These are phyloP conservation scores for Drosophila erecta DNA, from an alignment of 1,140 invertebrate genomes.

Conservation along the genomic window DNA sequence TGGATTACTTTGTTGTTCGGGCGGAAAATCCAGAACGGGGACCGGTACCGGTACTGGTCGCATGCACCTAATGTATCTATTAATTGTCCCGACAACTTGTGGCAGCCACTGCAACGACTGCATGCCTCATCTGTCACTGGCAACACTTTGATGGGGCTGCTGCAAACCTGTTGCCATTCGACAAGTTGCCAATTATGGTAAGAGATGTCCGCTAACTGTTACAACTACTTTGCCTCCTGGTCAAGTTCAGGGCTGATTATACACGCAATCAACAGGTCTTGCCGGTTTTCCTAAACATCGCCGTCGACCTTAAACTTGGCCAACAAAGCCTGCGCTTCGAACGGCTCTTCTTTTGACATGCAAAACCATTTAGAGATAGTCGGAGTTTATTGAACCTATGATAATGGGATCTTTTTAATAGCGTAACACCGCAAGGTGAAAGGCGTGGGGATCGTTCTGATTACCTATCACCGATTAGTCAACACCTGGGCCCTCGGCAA, in stretches of 20 bases:
- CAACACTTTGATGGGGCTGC: conserved; percentile 54
- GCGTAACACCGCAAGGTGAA: conserved; percentile 55
- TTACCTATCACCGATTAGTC: conserved; percentile 58
- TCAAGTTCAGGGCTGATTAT: conserved; percentile 76
- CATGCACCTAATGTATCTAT: conserved; percentile 69
- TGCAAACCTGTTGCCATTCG: conserved; percentile 53
- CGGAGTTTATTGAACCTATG: conserved; percentile 66
- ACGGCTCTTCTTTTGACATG: conserved; percentile 65
- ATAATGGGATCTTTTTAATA: conserved; percentile 27
- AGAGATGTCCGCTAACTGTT: conserved; percentile 78
- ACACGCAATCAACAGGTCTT: conserved; percentile 68
- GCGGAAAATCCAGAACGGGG: conserved; percentile 20
- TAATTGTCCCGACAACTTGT: conserved; percentile 59
- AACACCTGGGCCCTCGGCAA: conserved; percentile 30
- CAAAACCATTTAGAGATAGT: conserved; percentile 43
- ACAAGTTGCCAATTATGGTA: conserved; percentile 79
- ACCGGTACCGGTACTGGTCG: conserved; percentile 66
- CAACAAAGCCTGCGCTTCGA: conserved; percentile 22
- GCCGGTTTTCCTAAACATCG: conserved; percentile 47
- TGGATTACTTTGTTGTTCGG: conserved; percentile 33
- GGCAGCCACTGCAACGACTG: conserved; percentile 30
- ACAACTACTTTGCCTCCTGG: conserved; percentile 67
- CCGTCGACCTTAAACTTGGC: conserved; percentile 47
- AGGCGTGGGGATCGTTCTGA: conserved; percentile 50
- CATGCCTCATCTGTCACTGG: conserved; percentile 66